Conservation (phyloP, 2,113 vertebrate species). For the Benthochromis sp. region DNA sequence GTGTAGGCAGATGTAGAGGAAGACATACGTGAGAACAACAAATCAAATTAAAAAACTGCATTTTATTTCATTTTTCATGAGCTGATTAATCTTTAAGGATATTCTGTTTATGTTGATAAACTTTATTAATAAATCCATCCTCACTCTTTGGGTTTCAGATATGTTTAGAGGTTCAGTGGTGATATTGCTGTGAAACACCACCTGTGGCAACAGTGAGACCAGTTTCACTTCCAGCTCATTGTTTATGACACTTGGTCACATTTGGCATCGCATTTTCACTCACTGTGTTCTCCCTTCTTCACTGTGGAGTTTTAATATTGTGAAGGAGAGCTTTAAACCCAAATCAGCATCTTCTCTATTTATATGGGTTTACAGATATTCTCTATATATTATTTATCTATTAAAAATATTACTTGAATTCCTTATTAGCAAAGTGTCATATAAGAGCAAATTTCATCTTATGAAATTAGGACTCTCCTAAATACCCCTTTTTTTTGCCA, state of each 20-base stretch:
- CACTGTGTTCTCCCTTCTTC: neutral
- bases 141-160: neutral
- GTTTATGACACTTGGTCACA: neutral
- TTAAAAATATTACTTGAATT: neutral
- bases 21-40: neutral
- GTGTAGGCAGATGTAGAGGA: neutral
- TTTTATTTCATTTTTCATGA: accelerated
- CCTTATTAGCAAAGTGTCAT: neutral
- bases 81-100: neutral
- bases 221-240: neutral
- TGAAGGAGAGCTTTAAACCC: neutral
- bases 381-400: neutral
- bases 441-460: accelerated
- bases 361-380: neutral
- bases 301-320: neutral
- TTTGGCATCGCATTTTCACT: neutral
- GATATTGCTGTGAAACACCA: neutral
- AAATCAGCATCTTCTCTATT: neutral
- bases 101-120: neutral
- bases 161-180: neutral
- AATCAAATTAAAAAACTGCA: accelerated
- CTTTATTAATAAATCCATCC: neutral
- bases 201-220: neutral
- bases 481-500: neutral
- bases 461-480: neutral